A percentile compares a stretch with the other conserved stretches of the same genome.
These are phyloP conservation scores for Himalopsyche japonica DNA, from an alignment of 2,888 invertebrate genomes.

Conservation along the genomic window DNA sequence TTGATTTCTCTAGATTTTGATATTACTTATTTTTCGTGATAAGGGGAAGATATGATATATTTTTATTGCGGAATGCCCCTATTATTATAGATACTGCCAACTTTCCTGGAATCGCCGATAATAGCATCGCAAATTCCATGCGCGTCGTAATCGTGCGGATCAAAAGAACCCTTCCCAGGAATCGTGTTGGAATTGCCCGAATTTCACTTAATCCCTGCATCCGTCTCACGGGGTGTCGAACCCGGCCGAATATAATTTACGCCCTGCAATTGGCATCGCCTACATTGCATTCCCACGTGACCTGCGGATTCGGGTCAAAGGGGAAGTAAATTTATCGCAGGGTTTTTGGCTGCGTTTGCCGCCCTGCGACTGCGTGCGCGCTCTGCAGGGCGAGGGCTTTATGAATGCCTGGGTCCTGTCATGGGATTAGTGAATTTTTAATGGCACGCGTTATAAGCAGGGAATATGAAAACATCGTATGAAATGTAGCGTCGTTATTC, in stretches of 20 bases:
- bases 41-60: no score
- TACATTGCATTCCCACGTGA: background rate
- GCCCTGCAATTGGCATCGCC: background rate
- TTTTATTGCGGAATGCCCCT: no score
- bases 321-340: background rate
- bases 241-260: background rate
- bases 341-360: background rate
- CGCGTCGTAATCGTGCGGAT: no score
- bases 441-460: background rate
- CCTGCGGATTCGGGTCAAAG: background rate
- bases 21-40: no score
- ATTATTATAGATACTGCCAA: no score
- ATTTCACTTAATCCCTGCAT: background rate
- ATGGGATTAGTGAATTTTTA: background rate
- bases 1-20: no score
- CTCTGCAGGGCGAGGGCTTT: background rate
- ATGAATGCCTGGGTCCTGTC: background rate
- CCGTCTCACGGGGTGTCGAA: background rate
- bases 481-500: background rate
- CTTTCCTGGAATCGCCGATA: no score
- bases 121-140: no score
- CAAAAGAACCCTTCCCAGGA: no score
- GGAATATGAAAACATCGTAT: background rate
- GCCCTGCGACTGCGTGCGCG: background rate
- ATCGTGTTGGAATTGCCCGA: no score